phyloP scores from a whole-genome alignment of 2,888 invertebrate species.

The Drosophila dives region DNA sequence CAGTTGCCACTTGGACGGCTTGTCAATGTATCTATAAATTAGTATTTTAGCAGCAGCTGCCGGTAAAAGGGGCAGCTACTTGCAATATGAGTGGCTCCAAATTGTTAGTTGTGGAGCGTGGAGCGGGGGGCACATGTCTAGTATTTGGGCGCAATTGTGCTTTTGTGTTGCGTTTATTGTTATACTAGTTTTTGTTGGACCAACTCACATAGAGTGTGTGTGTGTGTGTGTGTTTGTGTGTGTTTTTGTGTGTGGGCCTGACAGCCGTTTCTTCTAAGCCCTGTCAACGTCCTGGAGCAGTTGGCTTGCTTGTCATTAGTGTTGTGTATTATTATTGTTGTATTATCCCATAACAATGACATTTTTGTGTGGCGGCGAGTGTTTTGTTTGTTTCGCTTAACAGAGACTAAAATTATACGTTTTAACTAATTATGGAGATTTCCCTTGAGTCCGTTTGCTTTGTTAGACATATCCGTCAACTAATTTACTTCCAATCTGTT shows the following conservation, averaged over 20 bases:
- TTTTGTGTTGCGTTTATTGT: constrained; percentile 72
- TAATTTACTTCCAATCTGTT: constrained; percentile 54
- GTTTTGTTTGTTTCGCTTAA: constrained; percentile 30
- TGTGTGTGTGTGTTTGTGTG: constrained; percentile 21
- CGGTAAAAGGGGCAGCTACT: constrained; percentile 48
- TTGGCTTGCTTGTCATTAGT: constrained; percentile 58
- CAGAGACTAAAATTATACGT: constrained; percentile 70
- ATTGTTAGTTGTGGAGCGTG: background rate
- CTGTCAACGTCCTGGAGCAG: constrained; percentile 36
- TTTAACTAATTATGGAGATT: constrained; percentile 68
- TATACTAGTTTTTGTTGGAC: constrained; percentile 71
- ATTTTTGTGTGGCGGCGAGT: constrained; percentile 34
- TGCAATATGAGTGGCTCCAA: constrained; percentile 65
- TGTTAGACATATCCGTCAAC: constrained; percentile 22
- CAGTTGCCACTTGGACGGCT: constrained; percentile 61
- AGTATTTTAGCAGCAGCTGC: constrained; percentile 73
- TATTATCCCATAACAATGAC: constrained; percentile 51
- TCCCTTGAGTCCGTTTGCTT: constrained; percentile 21
- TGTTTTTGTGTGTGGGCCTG: constrained; percentile 44
- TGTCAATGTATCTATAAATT: constrained; percentile 81
- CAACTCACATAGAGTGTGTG: constrained; percentile 5
- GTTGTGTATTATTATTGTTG: constrained; percentile 40
- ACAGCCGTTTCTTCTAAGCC: constrained; percentile 48
- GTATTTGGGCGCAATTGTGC: constrained; percentile 64
- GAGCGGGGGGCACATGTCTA: constrained; percentile 34